A percentile compares a stretch with the other conserved stretches of the same genome.
phyloP scores from a whole-genome alignment of 2,797 vertebrate species.

The Acanthurus leucopareius region DNA sequence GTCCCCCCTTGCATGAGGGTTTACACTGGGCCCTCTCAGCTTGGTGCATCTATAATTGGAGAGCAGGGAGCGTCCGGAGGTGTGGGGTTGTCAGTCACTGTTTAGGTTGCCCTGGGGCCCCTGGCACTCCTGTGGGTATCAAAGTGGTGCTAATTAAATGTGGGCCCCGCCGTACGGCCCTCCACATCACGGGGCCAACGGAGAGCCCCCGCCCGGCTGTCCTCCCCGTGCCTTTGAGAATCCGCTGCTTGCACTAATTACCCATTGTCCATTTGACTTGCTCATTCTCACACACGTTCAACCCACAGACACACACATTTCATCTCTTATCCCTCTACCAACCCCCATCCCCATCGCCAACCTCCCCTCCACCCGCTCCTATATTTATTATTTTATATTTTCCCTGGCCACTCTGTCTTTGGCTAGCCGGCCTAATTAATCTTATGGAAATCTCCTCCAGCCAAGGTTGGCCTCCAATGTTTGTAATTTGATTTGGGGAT shows the following conservation, averaged over 20 bases:
- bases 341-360: conserved; percentile 55
- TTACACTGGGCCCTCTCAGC: conserved; percentile 82
- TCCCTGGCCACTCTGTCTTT: conserved; percentile 93
- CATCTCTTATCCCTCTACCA: conserved; percentile 61
- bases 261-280: conserved; percentile 99
- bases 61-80: conserved; percentile 95
- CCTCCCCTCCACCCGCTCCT: conserved; percentile 45
- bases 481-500: conserved; percentile 99
- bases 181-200: conserved; percentile 91
- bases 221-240: conserved; percentile 96
- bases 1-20: conserved; percentile 58
- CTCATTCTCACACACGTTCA: conserved; percentile 88
- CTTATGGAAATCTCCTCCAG: conserved; percentile 99
- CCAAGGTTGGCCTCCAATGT: conserved; percentile 98
- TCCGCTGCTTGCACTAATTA: conserved; percentile 97
- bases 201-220: conserved; percentile 87
- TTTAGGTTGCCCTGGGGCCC: conserved; percentile 99
- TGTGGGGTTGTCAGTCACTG: conserved; percentile 98
- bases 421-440: conserved; percentile 98
- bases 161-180: conserved; percentile 94
- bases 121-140: conserved; percentile 99
- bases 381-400: conserved; percentile 85
- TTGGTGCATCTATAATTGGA: conserved; percentile 97
- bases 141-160: conserved; percentile 99
- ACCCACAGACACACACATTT: conserved; percentile 74